Conservation (phyloP, 2,113 vertebrate genomes). For the Pteruthius melanotis region DNA sequence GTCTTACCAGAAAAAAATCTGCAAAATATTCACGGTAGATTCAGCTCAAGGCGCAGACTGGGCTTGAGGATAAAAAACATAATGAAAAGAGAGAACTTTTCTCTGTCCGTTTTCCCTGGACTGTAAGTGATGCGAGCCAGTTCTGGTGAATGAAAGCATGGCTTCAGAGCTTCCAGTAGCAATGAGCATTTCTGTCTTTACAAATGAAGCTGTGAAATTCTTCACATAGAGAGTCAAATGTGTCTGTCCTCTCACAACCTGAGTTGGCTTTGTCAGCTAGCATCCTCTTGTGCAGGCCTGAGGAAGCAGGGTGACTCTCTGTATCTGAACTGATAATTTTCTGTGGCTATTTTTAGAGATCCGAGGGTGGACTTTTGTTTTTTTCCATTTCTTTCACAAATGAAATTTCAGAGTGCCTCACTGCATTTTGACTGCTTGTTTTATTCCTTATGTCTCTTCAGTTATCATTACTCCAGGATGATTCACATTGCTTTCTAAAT, state of each 20-base stretch:
- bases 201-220: background rate
- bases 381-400: background rate
- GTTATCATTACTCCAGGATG: constrained; percentile 25
- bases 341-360: constrained; percentile 20
- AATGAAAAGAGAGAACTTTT: background rate
- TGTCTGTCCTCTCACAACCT: background rate
- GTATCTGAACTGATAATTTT: background rate
- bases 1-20: background rate
- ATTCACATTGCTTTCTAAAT: constrained; percentile 1
- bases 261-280: background rate
- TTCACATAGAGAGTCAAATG: background rate
- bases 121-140: background rate
- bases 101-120: background rate
- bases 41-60: background rate
- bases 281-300: background rate
- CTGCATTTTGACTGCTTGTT: background rate
- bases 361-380: background rate
- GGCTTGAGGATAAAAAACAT: background rate
- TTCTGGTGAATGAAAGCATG: background rate
- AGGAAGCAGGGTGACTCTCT: background rate
- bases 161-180: background rate
- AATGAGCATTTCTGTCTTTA: background rate
- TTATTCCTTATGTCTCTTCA: constrained; percentile 11
- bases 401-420: background rate
- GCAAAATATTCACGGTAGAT: background rate